Evolutionary conservation across 1,140 invertebrate species (phyloP).

Genomic region (Saccostrea cuccullata): DNA sequence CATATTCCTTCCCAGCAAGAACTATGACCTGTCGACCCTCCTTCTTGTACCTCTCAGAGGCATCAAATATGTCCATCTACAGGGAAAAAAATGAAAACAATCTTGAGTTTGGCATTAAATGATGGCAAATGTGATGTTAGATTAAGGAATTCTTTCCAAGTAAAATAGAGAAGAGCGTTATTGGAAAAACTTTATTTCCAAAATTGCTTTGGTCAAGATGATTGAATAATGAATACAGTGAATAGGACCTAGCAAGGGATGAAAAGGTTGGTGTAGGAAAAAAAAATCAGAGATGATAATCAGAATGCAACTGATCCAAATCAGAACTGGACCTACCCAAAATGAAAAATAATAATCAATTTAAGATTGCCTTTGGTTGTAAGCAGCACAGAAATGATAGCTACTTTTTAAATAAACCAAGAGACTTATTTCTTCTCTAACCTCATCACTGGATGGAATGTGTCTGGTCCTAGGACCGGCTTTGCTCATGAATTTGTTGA

Average conservation of each 20-base stretch:
- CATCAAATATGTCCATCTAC: conserved; percentile 95
- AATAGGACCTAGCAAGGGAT: too few species aligned
- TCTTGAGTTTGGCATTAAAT: not conserved
- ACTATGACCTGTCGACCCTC: conserved; percentile 89
- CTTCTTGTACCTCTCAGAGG: conserved; percentile 89
- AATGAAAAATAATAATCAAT: not conserved
- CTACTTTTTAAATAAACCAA: not conserved
- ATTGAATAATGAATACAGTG: too few species aligned
- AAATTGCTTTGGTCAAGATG: too few species aligned
- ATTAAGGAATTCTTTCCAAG: too few species aligned
- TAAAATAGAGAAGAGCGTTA: too few species aligned
- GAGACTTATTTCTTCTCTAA: not conserved
- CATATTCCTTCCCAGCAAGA: conserved; percentile 98
- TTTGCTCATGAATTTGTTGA: conserved; percentile 93
- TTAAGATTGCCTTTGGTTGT: not conserved
- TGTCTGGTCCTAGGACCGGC: conserved; percentile 93
- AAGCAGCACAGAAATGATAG: not conserved
- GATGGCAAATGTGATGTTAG: not conserved
- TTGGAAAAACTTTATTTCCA: too few species aligned
- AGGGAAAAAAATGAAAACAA: not conserved
- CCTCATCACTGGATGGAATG: conserved; percentile 90
- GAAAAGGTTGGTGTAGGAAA: too few species aligned
- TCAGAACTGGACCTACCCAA: too few species aligned
- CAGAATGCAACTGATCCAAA: too few species aligned
- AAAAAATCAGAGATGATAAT: too few species aligned